Evolutionary conservation across 2,797 vertebrate genomes (phyloP).

Genomic region (Okamejei kenojei): DNA sequence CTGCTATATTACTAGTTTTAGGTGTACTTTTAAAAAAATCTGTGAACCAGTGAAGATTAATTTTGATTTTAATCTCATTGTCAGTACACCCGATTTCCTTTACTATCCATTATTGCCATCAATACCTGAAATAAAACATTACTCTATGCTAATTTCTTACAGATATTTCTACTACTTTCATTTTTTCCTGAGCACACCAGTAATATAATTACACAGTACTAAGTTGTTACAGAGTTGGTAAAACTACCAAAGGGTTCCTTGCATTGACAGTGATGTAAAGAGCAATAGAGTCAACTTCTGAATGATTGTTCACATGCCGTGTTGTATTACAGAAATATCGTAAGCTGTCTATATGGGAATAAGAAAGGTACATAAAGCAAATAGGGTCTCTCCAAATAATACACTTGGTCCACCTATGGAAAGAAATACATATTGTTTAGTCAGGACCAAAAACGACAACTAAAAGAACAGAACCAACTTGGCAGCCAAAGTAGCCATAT

Average conservation of each 20-base stretch:
- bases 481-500: neutral
- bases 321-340: neutral
- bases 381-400: neutral
- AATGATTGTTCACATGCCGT: neutral
- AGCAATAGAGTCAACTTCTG: neutral
- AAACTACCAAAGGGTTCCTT: neutral
- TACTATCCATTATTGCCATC: neutral
- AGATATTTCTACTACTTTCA: neutral
- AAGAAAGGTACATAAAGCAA: neutral
- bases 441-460: neutral
- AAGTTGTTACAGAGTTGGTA: neutral
- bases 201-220: neutral
- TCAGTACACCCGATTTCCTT: neutral
- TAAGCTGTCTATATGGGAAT: neutral
- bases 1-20: too few relatives aligned
- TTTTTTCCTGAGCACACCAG: neutral
- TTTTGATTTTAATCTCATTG: too few relatives aligned
- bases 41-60: neutral
- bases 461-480: neutral
- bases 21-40: neutral
- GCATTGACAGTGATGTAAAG: neutral
- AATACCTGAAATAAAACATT: neutral
- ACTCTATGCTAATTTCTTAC: neutral
- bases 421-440: neutral
- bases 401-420: neutral